Evolutionary conservation across 2,113 vertebrate genomes (phyloP).

Genomic region (Ancistrus triradiatus): DNA sequence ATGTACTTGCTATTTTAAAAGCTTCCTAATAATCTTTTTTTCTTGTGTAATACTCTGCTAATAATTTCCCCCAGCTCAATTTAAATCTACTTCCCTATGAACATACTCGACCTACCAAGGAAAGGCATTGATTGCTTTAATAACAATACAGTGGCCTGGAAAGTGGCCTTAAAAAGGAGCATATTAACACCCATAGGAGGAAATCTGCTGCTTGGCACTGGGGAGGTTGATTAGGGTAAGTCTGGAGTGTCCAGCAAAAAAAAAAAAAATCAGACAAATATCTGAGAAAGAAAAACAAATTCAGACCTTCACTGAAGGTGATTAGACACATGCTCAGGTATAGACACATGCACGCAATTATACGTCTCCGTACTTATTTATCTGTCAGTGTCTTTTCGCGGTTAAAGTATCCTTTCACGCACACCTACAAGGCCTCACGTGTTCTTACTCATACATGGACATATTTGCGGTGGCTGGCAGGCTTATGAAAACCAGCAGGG

Average conservation of each 20-base stretch:
- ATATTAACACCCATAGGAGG: slow-evolving; percentile 31
- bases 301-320: slow-evolving; percentile 68
- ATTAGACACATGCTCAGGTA: slow-evolving; percentile 64
- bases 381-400: background rate
- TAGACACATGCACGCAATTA: slow-evolving; percentile 20
- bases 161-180: slow-evolving; percentile 42
- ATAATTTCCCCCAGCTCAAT: slow-evolving; percentile 49
- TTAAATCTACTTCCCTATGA: slow-evolving; percentile 64
- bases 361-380: background rate
- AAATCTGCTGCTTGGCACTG: slow-evolving; percentile 42
- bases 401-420: background rate
- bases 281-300: slow-evolving; percentile 68
- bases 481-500: slow-evolving; percentile 72
- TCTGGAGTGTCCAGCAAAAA: slow-evolving; percentile 58
- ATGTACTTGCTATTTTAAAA: slow-evolving; percentile 4
- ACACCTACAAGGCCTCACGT: no score
- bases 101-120: slow-evolving; percentile 61
- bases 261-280: slow-evolving; percentile 40
- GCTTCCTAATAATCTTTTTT: slow-evolving; percentile 20
- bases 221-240: slow-evolving; percentile 69
- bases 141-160: slow-evolving; percentile 63
- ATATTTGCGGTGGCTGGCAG: slow-evolving; percentile 70
- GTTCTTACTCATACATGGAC: slow-evolving; percentile 22
- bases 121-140: slow-evolving; percentile 73
- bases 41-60: background rate